phyloP scores from a whole-genome alignment of 2,113 vertebrate genomes.

The Centropristis striata region DNA sequence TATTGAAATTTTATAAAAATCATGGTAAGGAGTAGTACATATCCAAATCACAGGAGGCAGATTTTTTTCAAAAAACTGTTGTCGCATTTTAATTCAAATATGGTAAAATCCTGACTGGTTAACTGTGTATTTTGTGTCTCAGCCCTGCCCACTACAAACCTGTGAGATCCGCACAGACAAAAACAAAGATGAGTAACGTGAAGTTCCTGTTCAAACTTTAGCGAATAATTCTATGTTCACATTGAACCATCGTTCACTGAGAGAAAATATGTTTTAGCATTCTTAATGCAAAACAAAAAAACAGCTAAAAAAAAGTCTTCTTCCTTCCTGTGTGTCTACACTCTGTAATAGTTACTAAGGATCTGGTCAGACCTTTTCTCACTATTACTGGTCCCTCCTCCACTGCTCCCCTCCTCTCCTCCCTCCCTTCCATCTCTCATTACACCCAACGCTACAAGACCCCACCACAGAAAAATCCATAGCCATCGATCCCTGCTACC shows the following conservation, averaged over 20 bases:
- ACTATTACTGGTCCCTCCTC: conserved; percentile 83
- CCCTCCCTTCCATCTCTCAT: conserved; percentile 91
- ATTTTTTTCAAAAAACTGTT: background rate
- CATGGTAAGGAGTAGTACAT: no score
- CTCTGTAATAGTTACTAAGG: conserved; percentile 37
- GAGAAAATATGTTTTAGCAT: background rate
- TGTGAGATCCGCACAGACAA: background rate
- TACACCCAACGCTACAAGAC: conserved; percentile 96
- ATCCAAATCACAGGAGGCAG: no score
- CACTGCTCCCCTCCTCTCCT: conserved; percentile 85
- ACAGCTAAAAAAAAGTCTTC: background rate
- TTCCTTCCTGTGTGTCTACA: conserved; percentile 38
- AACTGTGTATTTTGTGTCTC: background rate
- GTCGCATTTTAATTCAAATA: background rate
- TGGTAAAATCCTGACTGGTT: background rate
- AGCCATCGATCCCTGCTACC: conserved; percentile 93
- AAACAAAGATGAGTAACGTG: background rate
- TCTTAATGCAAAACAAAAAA: background rate
- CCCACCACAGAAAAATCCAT: conserved; percentile 98
- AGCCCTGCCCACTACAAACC: background rate
- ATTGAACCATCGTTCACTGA: background rate
- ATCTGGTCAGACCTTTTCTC: conserved; percentile 54
- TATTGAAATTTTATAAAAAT: no score
- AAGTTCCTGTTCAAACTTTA: background rate
- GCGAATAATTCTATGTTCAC: background rate